Evolutionary conservation across 2,888 invertebrate species (phyloP), one percentile per base, ranked within the genome.

Genomic region (Zygogramma bicolorata): DNA sequence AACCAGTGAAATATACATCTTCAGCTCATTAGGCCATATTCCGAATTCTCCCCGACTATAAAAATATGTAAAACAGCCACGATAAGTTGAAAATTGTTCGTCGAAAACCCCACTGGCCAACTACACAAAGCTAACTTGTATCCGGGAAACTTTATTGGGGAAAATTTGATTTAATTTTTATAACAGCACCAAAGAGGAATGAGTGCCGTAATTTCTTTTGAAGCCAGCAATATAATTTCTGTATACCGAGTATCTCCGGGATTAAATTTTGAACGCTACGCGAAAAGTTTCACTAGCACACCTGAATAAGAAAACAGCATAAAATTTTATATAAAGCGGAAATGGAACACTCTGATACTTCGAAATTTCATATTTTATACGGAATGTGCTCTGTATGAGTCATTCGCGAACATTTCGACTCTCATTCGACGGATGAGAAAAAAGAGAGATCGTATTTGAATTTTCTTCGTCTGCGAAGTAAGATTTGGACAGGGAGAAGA

Each of bases 191-290:
- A 86, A 85, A 86, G 86, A 85, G 86, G 84, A 85, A 85, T 84
- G 86, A 86, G 86, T 86, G 86, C 84, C 84, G 87, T 87, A 87
- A 87, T 87, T 87, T 86, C 86, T 86, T 87, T 87, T 87, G 87
- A 87, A 85, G 86, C 85, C 84, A 73, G 84, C 84, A 87, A 87
- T 86, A 85, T 85, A 86, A 87, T 87, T 87, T 86, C 85, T 84
- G 84, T 84, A 84, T 85, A 84, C 83, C 85, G 83, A 85, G 84
- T 84, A 84, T 82, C 82, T 83, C 70, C 78, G 79, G 83, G 83
- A 84, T 81, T 80, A 82, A 84, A 84, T 84, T 84, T 84, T 79
- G 81, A 82, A 81, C 80, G 82, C 78, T 81, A 81, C 79, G 77
- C 69, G 81, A 83, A 82, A 82, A 82, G 79, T 82, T 82, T 82